Base-by-base conservation (phyloP, 2,888 invertebrate species). In the Hedychridium roseum region DNA sequence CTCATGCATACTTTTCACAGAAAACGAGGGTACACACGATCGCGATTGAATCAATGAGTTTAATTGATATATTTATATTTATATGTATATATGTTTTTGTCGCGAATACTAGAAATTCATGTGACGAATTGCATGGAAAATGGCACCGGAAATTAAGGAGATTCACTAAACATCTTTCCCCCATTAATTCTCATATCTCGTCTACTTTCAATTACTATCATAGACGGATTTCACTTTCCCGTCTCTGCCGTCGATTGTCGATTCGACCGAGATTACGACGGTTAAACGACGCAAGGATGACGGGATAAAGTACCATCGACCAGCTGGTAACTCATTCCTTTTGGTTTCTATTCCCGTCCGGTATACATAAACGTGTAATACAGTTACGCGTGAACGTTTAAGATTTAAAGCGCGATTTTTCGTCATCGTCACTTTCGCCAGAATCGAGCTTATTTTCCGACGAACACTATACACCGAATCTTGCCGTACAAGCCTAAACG, bases 41-140 rank as follows among this genome's bases (percentile, higher is more conserved):
- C 50, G 47, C 60, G 56, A 49, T 60, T 60, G 54, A 67, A 61
- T 68, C 50, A 58, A 55, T 58, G 58, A 65, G 61, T 61, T 62
- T 51, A 53, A 55, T 57, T 47, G 54, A 50, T 55, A 43, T 53
- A 50, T 21, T 43, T 42, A 28, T 28, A 15, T 53, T 38, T 44
- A 46, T 43, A 43, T 51, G 30, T 56, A 45, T 56, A 45, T 58
- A 38, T 52, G 30, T 60, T 34, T 34, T 49, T 57, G 54, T 50
- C 52, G 30, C 55, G 28, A 55, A 54, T 52, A 37, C 57, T 66
- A 60, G 43, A 54, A 36, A 50, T 54, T 54, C 51, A 38, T 56
- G 50, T 53, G 54, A 60, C 45, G 58, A 54, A 57, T 51, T 37
- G 28, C 50, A 39, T 47, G 50, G 34, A 50, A n/a, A 60, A 54